Evolutionary conservation across 2,113 vertebrate species (phyloP), one percentile per base, ranked within the genome.

Genomic region (Notiomystis cincta): DNA sequence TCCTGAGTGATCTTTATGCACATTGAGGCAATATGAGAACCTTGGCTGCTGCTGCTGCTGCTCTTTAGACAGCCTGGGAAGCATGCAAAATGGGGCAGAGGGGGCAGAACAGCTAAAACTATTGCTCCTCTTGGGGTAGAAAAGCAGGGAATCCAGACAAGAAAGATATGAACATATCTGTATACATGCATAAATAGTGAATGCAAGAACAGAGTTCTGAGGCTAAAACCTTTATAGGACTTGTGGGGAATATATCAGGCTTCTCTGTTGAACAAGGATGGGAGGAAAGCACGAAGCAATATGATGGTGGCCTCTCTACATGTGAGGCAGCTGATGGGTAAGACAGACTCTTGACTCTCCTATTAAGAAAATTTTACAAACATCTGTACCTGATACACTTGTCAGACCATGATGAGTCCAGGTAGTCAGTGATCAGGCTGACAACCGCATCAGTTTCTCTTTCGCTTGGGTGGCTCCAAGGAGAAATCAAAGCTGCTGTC

Each of bases 351-450:
- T 89, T 89, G 73, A 89, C 48, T 94, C 37, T 65, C 35, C 28
- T 85, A 53, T 83, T 78, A 84, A 40, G n/a, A 81, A 83, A 69
- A 72, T 58, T 90, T 86, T 90, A 84, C 45, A 61, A 84, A 67
- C 86, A 90, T 86, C 92, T 93, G 83, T 79, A 95, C 45, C 28
- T 67, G 96, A 91, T 90, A 95, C 53, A 89, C 77, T 76, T 96
- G 91, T 93, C 89, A 86, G 56, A 70, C 37, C 22, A 44, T 23
- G 66, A 75, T 28, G 51, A 24, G 62, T 91, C 94, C 89, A 66
- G 82, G 48, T 35, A 70, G 48, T 35, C 80, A 38, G 40, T 66
- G 80, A 87, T 67, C n/a, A 60, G 40, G 87, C 35, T 62, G 89
- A 96, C 90, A 97, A 78, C 44, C 11, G 70, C 73, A 83, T 51